phyloP scores from a whole-genome alignment of 2,797 vertebrate genomes.

The Selene dorsalis region DNA sequence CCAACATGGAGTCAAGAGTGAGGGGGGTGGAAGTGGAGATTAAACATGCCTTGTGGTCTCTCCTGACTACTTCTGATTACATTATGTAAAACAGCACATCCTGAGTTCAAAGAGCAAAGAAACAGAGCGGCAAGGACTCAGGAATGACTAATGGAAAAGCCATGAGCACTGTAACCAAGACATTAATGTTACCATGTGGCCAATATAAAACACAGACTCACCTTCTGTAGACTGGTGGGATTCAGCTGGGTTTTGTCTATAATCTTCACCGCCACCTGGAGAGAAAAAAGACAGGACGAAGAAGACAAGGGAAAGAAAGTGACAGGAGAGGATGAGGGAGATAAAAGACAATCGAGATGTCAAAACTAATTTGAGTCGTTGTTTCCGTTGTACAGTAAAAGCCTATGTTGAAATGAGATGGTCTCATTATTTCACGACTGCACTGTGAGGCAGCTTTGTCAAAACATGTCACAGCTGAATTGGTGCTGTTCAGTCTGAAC shows the following conservation, averaged over 20 bases:
- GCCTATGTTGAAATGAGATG: constrained; percentile 7
- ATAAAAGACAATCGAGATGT: constrained; percentile 39
- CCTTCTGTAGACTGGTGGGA: constrained; percentile 86
- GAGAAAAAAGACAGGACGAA: constrained; percentile 37
- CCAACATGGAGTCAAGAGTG: constrained; percentile 51
- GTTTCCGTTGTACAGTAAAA: constrained; percentile 31
- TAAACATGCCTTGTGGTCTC: constrained; percentile 74
- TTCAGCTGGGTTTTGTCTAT: constrained; percentile 86
- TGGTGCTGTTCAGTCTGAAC: constrained; percentile 21
- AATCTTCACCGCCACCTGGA: constrained; percentile 85
- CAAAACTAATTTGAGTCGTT: constrained; percentile 38
- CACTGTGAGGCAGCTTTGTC: constrained; percentile 37
- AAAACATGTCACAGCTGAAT: constrained; percentile 57
- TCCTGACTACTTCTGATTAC: constrained; percentile 74
- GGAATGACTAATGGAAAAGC: constrained; percentile 62
- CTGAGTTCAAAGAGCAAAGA: constrained; percentile 74
- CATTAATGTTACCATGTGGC: constrained; percentile 57
- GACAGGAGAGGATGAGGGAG: neutral
- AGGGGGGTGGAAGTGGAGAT: constrained; percentile 43
- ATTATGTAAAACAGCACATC: constrained; percentile 76
- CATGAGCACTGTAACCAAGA: constrained; percentile 43
- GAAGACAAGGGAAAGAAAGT: constrained; percentile 13
- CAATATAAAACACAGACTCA: constrained; percentile 66
- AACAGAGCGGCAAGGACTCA: constrained; percentile 43
- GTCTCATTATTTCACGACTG: constrained; percentile 54